A percentile compares a stretch with the other conserved stretches of the same genome.
phyloP scores from a whole-genome alignment of 2,797 vertebrate species.

The Rousettus madagascariensis region DNA sequence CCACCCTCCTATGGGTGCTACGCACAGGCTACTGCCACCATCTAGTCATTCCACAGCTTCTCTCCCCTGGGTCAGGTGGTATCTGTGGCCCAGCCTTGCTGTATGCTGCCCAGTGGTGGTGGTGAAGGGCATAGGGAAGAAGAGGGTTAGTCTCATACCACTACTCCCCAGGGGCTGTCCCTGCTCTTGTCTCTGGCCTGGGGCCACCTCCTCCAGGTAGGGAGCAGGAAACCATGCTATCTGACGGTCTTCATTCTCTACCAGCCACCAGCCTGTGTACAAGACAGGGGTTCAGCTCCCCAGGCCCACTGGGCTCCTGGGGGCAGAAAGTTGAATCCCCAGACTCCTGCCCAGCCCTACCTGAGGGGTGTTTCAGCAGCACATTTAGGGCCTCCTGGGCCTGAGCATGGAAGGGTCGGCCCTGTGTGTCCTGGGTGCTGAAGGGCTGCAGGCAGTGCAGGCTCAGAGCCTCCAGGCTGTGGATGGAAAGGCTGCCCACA shows the following conservation, averaged over 20 bases:
- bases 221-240: constrained; percentile 96
- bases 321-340: not conserved
- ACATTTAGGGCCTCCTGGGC: constrained; percentile 89
- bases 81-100: too few relatives aligned
- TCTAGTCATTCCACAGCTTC: accelerated
- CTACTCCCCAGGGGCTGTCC: accelerated
- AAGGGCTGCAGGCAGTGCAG: constrained; percentile 89
- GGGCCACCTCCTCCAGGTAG: constrained; percentile 85
- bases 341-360: constrained; percentile 72
- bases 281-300: not conserved
- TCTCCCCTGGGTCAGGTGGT: accelerated
- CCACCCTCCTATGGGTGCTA: not conserved
- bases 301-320: not conserved
- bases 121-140: accelerated
- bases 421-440: constrained; percentile 91
- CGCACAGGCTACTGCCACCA: not conserved
- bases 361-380: constrained; percentile 91
- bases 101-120: accelerated
- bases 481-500: constrained; percentile 62
- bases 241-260: constrained; percentile 89
- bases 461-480: constrained; percentile 86
- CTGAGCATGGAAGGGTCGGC: constrained; percentile 84
- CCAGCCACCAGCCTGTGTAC: constrained; percentile 95
- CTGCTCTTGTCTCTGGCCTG: constrained; percentile 57
- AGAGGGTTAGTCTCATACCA: not conserved